Evolutionary conservation across 2,113 vertebrate species (phyloP), one percentile per base, ranked within the genome.

Genomic region (Sceloporus tristichus): DNA sequence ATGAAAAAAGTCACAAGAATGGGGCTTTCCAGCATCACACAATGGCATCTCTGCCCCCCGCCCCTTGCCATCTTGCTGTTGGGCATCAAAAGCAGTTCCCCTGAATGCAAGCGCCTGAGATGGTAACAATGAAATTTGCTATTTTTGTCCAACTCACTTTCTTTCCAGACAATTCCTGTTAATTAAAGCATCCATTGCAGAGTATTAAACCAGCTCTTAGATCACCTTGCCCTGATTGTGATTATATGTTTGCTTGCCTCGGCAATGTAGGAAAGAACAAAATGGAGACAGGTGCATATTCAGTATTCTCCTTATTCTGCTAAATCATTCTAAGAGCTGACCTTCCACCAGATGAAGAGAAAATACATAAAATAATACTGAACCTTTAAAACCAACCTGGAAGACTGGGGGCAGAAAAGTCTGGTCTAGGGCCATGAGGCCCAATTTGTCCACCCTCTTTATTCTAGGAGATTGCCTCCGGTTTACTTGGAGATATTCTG

Each of bases 71-170:
- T 90, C 88, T 93, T 91, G 86, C 79, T 88, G 75, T 86, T 68
- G n/a, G 76, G 87, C 85, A 76, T 66, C 85, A 9, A 88, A 76
- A 74, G 87, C 77, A 14, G 8, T 84, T 89, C 48, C 85, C 89
- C 85, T 7, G 53, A 86, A 42, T 6, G 59, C 81, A 85, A 74
- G 84, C 91, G 81, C 86, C 86, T 68, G 70, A 65, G 80, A 56
- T 65, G 80, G 82, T 94, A 93, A 95, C 91, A 94, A 94, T 91
- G 85, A 88, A 84, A 48, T 92, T 92, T 88, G 91, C 92, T 92
- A 89, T 94, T 94, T 93, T 93, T 90, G 92, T 92, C 92, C 93
- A 92, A 90, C 94, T 71, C 91, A 94, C 88, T 87, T 92, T 85
- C 85, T 84, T 91, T 81, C 85, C 91, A 89, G 92, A 92, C 91